These are phyloP conservation scores for Ictidomys tridecemlineatus DNA, from an alignment of 2,113 vertebrate species.

Conservation along the genomic window DNA sequence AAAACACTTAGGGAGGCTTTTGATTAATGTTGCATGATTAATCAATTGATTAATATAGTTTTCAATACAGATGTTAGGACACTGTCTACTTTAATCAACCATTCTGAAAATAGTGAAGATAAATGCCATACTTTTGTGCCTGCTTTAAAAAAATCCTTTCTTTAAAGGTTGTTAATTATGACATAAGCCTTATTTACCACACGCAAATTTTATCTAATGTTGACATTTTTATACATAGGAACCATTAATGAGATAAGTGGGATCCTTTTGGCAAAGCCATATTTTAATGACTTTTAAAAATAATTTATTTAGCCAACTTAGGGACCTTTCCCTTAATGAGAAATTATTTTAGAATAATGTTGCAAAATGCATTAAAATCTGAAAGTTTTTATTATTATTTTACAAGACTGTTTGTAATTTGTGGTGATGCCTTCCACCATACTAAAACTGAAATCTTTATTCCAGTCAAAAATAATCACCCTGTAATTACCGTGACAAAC, in stretches of 20 bases:
- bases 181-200: slow-evolving; percentile 83
- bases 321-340: slow-evolving; percentile 82
- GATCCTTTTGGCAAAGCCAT: slow-evolving; percentile 86
- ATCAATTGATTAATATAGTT: slow-evolving; percentile 99
- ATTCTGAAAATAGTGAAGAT: slow-evolving; percentile 94
- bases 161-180: slow-evolving; percentile 89
- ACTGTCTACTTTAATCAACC: slow-evolving; percentile 97
- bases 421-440: slow-evolving; percentile 92
- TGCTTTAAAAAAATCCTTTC: slow-evolving; percentile 83
- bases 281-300: slow-evolving; percentile 84
- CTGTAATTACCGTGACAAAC: slow-evolving; percentile 94
- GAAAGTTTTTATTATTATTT: slow-evolving; percentile 87
- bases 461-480: slow-evolving; percentile 97
- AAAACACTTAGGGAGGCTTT: slow-evolving; percentile 93
- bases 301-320: slow-evolving; percentile 84
- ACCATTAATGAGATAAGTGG: slow-evolving; percentile 89
- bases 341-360: slow-evolving; percentile 85
- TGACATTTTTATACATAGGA: slow-evolving; percentile 84
- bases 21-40: slow-evolving; percentile 97
- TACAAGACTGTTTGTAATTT: slow-evolving; percentile 90
- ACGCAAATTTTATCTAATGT: slow-evolving; percentile 85
- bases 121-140: slow-evolving; percentile 90
- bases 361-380: slow-evolving; percentile 87
- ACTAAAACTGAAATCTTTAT: slow-evolving; percentile 96
- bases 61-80: slow-evolving; percentile 98